A percentile compares a stretch with the other conserved stretches of the same genome.
These are phyloP conservation scores for Threskiornis aethiopicus DNA, from an alignment of 2,797 vertebrate genomes.

Conservation along the genomic window DNA sequence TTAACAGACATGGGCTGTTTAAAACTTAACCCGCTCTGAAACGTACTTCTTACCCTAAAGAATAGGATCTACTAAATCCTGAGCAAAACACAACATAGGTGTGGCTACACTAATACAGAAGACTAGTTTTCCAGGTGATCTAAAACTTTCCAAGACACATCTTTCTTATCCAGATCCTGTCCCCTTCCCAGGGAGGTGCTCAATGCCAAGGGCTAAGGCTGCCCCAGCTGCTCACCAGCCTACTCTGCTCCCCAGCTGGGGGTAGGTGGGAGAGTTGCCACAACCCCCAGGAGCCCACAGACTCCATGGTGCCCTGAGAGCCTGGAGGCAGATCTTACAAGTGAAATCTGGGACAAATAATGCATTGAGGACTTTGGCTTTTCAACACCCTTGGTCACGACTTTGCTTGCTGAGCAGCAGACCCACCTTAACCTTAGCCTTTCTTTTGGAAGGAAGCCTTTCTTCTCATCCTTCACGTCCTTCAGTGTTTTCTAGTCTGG, in stretches of 20 bases:
- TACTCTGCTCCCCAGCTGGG: accelerated
- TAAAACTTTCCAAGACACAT: background rate
- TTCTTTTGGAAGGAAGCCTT: background rate
- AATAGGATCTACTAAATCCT: background rate
- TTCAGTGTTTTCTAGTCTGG: background rate
- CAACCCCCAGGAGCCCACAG: background rate
- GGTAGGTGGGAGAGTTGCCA: background rate
- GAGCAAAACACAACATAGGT: background rate
- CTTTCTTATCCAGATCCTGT: background rate
- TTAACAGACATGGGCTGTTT: background rate
- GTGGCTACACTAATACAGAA: background rate
- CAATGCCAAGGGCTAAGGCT: background rate
- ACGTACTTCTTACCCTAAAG: background rate
- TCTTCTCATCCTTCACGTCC: background rate
- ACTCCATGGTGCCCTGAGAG: accelerated
- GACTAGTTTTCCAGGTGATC: background rate
- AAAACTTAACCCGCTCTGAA: background rate
- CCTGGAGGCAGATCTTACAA: background rate
- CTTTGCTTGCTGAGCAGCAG: background rate
- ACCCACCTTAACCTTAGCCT: background rate
- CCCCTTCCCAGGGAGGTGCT: no score
- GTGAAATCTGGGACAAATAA: background rate
- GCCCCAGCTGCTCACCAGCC: background rate
- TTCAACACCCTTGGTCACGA: background rate
- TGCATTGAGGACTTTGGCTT: background rate